A percentile compares a stretch with the other conserved stretches of the same genome.
phyloP scores from a whole-genome alignment of 2,113 vertebrate species.

The Lynx canadensis region DNA sequence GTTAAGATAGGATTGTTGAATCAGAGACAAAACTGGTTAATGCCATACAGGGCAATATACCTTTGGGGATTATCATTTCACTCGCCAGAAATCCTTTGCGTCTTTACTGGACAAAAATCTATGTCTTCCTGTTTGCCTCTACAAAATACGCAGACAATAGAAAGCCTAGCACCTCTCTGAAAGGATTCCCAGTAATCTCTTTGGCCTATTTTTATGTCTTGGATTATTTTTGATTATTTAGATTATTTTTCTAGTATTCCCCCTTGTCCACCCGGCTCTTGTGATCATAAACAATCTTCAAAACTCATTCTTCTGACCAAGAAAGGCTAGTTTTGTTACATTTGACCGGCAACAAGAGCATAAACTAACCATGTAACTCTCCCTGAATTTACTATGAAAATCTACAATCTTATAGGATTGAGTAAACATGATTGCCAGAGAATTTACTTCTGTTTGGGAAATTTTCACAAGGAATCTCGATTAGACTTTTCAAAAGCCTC shows the following conservation, averaged over 20 bases:
- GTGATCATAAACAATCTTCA: neutral
- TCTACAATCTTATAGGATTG: neutral
- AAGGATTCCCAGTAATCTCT: neutral
- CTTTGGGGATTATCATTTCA: neutral
- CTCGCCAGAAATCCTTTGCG: neutral
- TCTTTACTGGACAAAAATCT: neutral
- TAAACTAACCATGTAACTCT: neutral
- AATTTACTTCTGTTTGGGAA: neutral
- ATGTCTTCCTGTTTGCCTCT: neutral
- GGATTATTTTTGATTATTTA: neutral
- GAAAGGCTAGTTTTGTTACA: neutral
- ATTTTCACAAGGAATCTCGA: neutral
- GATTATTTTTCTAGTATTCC: neutral
- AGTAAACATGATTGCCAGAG: neutral
- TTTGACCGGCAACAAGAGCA: neutral
- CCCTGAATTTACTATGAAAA: neutral
- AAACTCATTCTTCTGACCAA: neutral
- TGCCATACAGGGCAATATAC: neutral
- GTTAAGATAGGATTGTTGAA: neutral
- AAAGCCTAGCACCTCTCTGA: neutral
- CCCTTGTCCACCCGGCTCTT: neutral
- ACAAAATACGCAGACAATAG: neutral
- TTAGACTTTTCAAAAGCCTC: neutral
- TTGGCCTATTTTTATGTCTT: neutral
- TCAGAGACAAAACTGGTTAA: neutral